Evolutionary conservation across 2,113 vertebrate genomes (phyloP).

Genomic region (Tretioscincus oriximinensis): DNA sequence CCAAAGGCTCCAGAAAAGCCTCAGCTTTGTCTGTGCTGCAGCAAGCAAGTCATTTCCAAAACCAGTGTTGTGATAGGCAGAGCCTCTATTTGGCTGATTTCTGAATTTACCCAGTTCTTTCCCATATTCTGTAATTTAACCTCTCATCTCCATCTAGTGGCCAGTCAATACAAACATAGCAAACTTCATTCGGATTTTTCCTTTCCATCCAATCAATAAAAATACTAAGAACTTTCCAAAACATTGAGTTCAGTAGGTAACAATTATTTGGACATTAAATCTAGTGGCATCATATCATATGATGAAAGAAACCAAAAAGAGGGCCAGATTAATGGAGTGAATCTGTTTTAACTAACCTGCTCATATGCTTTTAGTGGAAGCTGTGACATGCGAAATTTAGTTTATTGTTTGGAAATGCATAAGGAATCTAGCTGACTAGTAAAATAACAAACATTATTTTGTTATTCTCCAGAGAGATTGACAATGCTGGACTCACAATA

Average conservation of each 20-base stretch:
- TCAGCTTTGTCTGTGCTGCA: too few relatives aligned
- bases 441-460: background rate
- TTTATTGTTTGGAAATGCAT: background rate
- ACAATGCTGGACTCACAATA: background rate
- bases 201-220: background rate
- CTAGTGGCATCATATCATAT: background rate
- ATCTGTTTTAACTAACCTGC: background rate
- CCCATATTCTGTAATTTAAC: background rate
- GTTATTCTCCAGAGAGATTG: background rate
- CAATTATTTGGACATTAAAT: background rate
- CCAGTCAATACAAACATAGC: background rate
- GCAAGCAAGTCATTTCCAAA: too few relatives aligned
- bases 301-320: background rate
- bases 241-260: background rate
- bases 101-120: background rate
- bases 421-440: too few relatives aligned
- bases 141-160: slow-evolving; percentile 24
- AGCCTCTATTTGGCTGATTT: background rate
- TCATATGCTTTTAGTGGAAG: background rate
- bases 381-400: background rate
- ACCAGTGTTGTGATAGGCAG: too few relatives aligned
- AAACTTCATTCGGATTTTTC: background rate
- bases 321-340: background rate
- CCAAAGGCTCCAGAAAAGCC: too few relatives aligned
- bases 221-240: background rate